Base-by-base conservation (phyloP, 2,113 vertebrate genomes). In the Oenanthe melanoleuca region DNA sequence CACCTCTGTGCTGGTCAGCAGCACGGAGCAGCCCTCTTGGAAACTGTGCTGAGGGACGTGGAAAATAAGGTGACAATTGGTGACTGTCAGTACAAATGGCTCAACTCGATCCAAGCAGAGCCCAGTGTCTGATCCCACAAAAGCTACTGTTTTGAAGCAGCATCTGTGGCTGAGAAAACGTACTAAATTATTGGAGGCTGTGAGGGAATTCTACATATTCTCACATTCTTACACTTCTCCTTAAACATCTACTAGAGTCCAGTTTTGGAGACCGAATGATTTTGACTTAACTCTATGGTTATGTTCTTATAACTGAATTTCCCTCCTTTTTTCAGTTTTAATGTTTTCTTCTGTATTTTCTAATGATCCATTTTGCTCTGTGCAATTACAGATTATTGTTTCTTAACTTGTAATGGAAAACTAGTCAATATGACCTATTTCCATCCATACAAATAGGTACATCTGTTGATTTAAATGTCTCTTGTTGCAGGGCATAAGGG, bases 41-140 rank as follows among this genome's bases (percentile, higher is more conserved):
- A 38, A 52, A 52, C 19, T 5, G 0, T 12, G 44, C 33, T 33
- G 67, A 73, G 67, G 26, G 37, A 67, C 1, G 4, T 21, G 38
- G 60, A 21, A 38, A 38, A 29, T 1, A 10, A 44, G 44, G 53
- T 0, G 1, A 31, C 1, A 2, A 10, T 3, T 21, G 44, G 60
- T 33, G 67, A 44, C 37, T 20, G 67, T 8, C 22, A 33, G 2
- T 23, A 59, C 0, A 5, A 60, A 3, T 28, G 59, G 44, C 86
- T 37, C 0, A 0, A 34, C 57, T 64, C 4, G 0, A 21, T 1
- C 44, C 37, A 17, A 38, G 60, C 2, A 19, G 7, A 52, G 45
- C 47, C 33, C 67, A 37, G 28, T 3, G 66, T 33, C 33, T 4
- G 18, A 25, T 10, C 37, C 40, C 50, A 15, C 11, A 8, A 57